These are phyloP conservation scores for Tetranychus piercei DNA, from an alignment of 2,888 invertebrate species.

Conservation along the genomic window DNA sequence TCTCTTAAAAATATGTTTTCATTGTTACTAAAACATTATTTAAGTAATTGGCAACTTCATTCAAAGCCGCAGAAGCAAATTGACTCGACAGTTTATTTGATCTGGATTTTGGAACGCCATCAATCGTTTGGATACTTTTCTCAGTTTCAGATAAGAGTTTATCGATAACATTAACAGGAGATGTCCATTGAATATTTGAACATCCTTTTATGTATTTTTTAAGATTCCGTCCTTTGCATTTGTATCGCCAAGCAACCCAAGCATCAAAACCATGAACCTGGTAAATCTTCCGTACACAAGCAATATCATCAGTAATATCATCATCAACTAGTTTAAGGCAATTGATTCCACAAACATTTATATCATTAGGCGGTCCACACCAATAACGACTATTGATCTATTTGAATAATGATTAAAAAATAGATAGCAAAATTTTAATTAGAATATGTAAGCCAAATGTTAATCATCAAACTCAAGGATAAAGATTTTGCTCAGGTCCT, in stretches of 20 bases:
- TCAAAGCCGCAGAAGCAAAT: neutral
- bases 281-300: neutral
- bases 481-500: neutral
- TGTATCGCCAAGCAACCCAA: conserved; percentile 3
- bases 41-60: neutral
- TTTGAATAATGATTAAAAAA: neutral
- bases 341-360: neutral
- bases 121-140: neutral
- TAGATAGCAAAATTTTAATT: neutral
- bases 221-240: neutral
- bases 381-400: conserved; percentile 5
- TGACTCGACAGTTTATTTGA: neutral
- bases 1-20: neutral
- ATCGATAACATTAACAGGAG: neutral
- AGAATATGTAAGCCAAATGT: neutral
- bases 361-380: neutral
- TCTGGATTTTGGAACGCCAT: no score
- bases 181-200: neutral
- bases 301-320: conserved; percentile 8
- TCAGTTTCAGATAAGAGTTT: neutral
- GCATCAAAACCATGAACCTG: conserved; percentile 8
- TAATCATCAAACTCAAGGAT: neutral
- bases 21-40: neutral
- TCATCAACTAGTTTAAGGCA: neutral
- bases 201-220: neutral